These are phyloP conservation scores for Troides helena DNA, from an alignment of 2,888 invertebrate species.

Conservation along the genomic window DNA sequence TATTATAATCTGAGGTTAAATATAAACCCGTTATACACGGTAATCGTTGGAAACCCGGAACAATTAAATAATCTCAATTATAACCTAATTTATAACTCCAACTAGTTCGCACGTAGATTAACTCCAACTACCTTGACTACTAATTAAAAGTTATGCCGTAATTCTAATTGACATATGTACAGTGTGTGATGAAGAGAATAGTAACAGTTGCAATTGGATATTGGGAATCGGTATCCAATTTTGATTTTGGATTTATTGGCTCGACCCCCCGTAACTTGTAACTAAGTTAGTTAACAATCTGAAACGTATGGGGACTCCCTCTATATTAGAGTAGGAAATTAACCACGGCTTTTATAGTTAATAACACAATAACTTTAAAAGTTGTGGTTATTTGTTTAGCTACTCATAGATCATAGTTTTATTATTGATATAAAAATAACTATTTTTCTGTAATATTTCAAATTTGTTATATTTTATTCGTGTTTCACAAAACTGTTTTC, in stretches of 20 bases:
- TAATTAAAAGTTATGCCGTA: neutral
- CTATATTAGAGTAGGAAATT: no score
- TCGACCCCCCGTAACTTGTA: neutral
- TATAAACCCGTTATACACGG: neutral
- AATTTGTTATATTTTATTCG: no score
- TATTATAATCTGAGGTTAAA: neutral
- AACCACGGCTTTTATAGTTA: neutral
- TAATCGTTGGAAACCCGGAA: neutral
- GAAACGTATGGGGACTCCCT: neutral
- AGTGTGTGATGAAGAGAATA: neutral
- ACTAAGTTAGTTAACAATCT: neutral
- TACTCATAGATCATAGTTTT: no score
- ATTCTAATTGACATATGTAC: slow-evolving; percentile 1
- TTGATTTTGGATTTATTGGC: neutral
- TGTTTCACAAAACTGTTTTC: no score
- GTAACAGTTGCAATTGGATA: neutral
- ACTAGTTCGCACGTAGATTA: neutral
- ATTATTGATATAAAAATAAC: no score
- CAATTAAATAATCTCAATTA: neutral
- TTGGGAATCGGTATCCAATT: neutral
- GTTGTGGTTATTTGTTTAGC: no score
- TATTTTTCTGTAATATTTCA: no score
- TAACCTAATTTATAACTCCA: neutral
- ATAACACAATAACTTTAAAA: neutral
- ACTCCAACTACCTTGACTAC: neutral